phyloP scores from a whole-genome alignment of 2,797 vertebrate genomes.

The Lepilemur ruficaudatus region DNA sequence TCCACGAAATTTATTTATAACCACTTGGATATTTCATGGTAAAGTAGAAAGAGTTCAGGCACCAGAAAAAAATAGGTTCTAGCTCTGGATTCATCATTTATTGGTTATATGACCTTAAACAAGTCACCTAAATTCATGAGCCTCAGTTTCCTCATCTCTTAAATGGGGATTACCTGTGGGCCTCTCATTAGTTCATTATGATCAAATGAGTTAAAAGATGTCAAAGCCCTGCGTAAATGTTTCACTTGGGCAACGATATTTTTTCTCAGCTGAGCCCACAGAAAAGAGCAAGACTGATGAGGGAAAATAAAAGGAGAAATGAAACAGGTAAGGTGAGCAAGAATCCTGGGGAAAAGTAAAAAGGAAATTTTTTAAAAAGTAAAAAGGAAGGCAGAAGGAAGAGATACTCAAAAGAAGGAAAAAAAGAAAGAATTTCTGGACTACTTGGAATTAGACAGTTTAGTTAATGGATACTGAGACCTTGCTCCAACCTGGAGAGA shows the following conservation, averaged over 20 bases:
- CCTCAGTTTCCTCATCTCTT: background rate
- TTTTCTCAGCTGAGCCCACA: background rate
- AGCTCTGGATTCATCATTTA: background rate
- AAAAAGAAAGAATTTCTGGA: background rate
- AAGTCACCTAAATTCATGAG: background rate
- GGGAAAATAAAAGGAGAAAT: background rate
- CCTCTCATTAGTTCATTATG: background rate
- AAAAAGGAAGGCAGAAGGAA: background rate
- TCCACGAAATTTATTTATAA: background rate
- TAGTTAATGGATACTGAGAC: background rate
- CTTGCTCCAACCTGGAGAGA: background rate
- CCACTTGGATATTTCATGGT: background rate
- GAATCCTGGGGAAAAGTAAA: background rate
- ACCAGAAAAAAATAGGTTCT: background rate
- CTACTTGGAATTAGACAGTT: constrained; percentile 1
- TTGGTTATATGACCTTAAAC: background rate
- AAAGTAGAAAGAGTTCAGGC: background rate
- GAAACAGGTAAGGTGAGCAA: background rate
- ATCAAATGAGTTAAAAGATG: constrained; percentile 18
- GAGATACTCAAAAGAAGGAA: background rate
- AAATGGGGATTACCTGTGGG: constrained; percentile 6
- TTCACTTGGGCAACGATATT: background rate
- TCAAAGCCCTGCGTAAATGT: background rate
- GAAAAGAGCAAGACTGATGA: background rate
- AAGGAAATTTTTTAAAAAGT: background rate